Base-by-base conservation (phyloP, 1,140 invertebrate genomes). In the Geopemphigus sp. region DNA sequence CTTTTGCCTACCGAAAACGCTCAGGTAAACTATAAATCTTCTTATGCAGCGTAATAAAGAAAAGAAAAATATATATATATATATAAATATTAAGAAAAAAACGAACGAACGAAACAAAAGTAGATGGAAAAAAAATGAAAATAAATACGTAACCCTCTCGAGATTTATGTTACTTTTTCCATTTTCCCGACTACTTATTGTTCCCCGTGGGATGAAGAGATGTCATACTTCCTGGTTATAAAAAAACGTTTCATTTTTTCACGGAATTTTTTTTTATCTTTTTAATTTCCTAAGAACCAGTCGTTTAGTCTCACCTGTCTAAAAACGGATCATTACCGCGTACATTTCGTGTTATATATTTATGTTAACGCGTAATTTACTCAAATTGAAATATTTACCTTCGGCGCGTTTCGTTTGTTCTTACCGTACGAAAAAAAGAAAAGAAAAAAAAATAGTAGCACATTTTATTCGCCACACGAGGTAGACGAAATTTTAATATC, bases 21-120 rank as follows among this genome's bases (percentile, higher is more conserved):
- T 61, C 74, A 78, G 74, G 74, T 78, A 78, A 78, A 61, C 74
- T 78, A 78, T 78, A 78, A 78, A 78, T 78, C 74, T 78, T 63
- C 56, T 78, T 78, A 61, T 61, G 57, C 39, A 50, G 57, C n/a
- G 56, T 61, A 63, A 78, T 47, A 61, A 78, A 61, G 47, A 70
- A 76, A 22, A 73, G 12, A 74, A 39, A 74, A 53, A 70, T 70
- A 47, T 29, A 29, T 54, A 56, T 73, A 73, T 56, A 29, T 74
- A 63, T 78, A 78, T 61, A n/a, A 45, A 14, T 22, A 47, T 26
- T 22, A 15, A 19, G 32, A 32, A 63, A 63, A 32, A 63, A 54
- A 72, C 29, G 50, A 53, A 24, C 45, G 26, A 50, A 70, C 66
- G 39, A 61, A 61, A 78, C 74, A 78, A 78, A 78, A 78, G 74